These are phyloP conservation scores for Hippoglossus stenolepis DNA, from an alignment of 2,113 vertebrate species.

Conservation along the genomic window DNA sequence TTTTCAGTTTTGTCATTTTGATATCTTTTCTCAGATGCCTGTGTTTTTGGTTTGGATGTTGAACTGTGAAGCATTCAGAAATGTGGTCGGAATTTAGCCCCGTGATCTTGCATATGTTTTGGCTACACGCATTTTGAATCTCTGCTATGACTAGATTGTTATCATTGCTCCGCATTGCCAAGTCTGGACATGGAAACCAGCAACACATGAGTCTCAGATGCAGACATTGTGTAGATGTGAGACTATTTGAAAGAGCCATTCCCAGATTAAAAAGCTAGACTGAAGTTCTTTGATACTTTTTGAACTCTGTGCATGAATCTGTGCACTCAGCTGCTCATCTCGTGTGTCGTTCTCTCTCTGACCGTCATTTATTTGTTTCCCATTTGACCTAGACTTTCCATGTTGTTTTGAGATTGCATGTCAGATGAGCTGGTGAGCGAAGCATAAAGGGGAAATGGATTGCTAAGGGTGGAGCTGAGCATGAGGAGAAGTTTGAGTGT, in stretches of 20 bases:
- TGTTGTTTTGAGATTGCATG: slow-evolving; percentile 59
- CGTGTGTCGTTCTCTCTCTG: slow-evolving; percentile 16
- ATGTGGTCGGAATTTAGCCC: slow-evolving; percentile 39
- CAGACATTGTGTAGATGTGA: slow-evolving; percentile 22
- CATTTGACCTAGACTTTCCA: slow-evolving; percentile 52
- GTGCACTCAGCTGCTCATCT: background rate
- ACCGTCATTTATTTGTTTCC: slow-evolving; percentile 34
- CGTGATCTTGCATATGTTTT: slow-evolving; percentile 62
- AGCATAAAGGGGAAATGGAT: slow-evolving; percentile 49
- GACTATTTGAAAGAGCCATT: slow-evolving; percentile 16
- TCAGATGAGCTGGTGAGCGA: slow-evolving; percentile 42
- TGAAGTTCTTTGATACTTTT: slow-evolving; percentile 9
- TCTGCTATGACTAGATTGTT: slow-evolving; percentile 47
- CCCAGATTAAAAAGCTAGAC: background rate
- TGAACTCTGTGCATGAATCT: background rate
- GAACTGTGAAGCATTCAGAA: background rate
- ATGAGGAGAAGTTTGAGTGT: slow-evolving; percentile 56
- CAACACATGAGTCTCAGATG: slow-evolving; percentile 22
- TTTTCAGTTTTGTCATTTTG: slow-evolving; percentile 31
- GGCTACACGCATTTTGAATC: slow-evolving; percentile 25
- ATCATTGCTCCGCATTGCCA: slow-evolving; percentile 27
- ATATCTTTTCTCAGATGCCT: background rate
- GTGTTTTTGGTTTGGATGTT: slow-evolving; percentile 9
- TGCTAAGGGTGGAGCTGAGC: slow-evolving; percentile 63
- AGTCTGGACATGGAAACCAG: slow-evolving; percentile 27